Evolutionary conservation across 2,113 vertebrate genomes (phyloP).

Genomic region (Tychaedon coryphoeus): DNA sequence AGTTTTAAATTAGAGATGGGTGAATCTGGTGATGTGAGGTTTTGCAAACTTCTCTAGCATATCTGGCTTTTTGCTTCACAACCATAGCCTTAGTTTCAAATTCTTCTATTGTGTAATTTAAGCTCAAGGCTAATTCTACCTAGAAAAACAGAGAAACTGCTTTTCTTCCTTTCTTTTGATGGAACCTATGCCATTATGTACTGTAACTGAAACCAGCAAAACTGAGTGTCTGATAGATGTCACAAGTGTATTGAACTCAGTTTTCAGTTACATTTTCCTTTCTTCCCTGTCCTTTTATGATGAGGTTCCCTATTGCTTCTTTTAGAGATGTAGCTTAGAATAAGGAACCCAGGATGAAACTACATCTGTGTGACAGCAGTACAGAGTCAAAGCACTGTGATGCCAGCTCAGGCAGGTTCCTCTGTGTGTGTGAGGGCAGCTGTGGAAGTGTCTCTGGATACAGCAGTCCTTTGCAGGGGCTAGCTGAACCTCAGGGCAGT

Average conservation of each 20-base stretch:
- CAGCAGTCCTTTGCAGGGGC: not conserved
- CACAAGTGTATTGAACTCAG: not conserved
- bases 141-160: not conserved
- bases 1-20: not conserved
- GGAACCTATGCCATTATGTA: not conserved
- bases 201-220: not conserved
- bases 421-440: not conserved
- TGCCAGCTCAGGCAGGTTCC: not conserved
- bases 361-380: accelerated
- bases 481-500: not conserved
- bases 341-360: not conserved
- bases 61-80: constrained; percentile 2
- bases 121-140: not conserved
- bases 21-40: constrained; percentile 1
- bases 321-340: not conserved
- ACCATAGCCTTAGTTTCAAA: not conserved
- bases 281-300: not conserved
- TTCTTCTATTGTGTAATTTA: not conserved
- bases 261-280: not conserved
- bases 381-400: not conserved
- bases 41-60: not conserved
- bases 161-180: not conserved
- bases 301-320: not conserved
- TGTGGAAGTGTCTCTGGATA: not conserved
- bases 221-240: not conserved